These are phyloP conservation scores for Limnephilus auricula DNA, from an alignment of 2,888 invertebrate species.

Conservation along the genomic window DNA sequence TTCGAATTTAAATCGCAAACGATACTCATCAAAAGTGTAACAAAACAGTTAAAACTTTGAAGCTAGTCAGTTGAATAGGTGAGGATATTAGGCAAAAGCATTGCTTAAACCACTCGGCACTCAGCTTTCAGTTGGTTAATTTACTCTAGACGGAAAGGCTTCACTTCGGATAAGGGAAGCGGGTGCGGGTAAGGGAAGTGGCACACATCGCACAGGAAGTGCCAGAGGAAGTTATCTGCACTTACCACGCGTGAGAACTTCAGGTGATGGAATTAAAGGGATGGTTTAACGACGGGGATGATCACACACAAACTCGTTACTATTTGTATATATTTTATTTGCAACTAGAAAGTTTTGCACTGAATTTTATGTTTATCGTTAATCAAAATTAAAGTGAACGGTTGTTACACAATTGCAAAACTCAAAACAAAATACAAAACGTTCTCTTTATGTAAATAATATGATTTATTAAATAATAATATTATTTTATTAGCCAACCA, in stretches of 20 bases:
- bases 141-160: slow-evolving; percentile 26
- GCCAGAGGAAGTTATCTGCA: slow-evolving; percentile 43
- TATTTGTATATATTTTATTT: background rate
- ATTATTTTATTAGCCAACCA: too few species aligned
- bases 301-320: background rate
- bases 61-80: slow-evolving; percentile 5
- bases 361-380: background rate
- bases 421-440: too few species aligned
- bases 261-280: slow-evolving; percentile 47
- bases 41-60: slow-evolving; percentile 36
- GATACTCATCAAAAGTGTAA: slow-evolving; percentile 30
- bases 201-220: slow-evolving; percentile 47
- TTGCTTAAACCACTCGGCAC: slow-evolving; percentile 38
- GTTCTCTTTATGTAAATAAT: too few species aligned
- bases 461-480: too few species aligned
- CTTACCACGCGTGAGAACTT: slow-evolving; percentile 45
- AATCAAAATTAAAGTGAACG: too few species aligned
- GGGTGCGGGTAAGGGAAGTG: slow-evolving; percentile 20
- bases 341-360: background rate
- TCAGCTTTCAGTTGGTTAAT: background rate
- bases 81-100: slow-evolving; percentile 34
- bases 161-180: slow-evolving; percentile 12
- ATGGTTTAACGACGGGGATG: background rate
- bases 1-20: slow-evolving; percentile 21
- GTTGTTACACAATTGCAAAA: too few species aligned